Evolutionary conservation across 2,888 invertebrate species (phyloP).

Genomic region (Cancer borealis): DNA sequence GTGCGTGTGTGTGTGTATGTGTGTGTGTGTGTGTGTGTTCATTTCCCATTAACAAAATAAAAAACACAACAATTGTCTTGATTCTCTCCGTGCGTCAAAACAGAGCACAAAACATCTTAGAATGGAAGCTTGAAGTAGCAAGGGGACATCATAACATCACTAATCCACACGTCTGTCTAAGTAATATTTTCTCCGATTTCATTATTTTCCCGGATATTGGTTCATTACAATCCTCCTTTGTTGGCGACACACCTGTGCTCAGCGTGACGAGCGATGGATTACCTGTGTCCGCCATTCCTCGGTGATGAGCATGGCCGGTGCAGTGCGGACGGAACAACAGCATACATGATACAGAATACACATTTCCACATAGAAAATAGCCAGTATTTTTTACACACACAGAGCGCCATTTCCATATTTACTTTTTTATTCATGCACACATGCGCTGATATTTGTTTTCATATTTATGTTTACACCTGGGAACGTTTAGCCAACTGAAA

Average conservation of each 20-base stretch:
- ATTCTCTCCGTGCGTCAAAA: not conserved
- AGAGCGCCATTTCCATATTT: constrained; percentile 31
- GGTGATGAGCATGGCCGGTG: not conserved
- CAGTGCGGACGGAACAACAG: not conserved
- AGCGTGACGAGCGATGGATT: constrained; percentile 10
- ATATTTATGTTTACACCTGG: constrained; percentile 40
- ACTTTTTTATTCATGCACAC: constrained; percentile 33
- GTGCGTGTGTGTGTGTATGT: constrained; percentile 19
- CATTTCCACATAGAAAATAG: constrained; percentile 29
- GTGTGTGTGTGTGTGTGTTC: not conserved
- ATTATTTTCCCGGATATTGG: not conserved
- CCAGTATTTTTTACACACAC: constrained; percentile 2
- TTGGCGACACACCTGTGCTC: constrained; percentile 2
- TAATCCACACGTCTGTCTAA: not conserved
- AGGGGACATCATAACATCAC: not conserved
- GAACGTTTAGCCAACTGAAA: constrained; percentile 39
- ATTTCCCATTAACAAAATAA: not conserved
- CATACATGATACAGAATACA: constrained; percentile 31
- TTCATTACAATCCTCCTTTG: constrained; percentile 1
- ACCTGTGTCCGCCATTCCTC: not conserved
- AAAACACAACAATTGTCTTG: not conserved
- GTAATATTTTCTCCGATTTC: not conserved
- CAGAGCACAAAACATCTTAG: not conserved
- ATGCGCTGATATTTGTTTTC: constrained; percentile 34
- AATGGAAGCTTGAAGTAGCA: not conserved